A percentile compares a stretch with the other conserved stretches of the same genome.
Evolutionary conservation across 1,140 invertebrate species (phyloP).

Genomic region (Drosophila murphyi): DNA sequence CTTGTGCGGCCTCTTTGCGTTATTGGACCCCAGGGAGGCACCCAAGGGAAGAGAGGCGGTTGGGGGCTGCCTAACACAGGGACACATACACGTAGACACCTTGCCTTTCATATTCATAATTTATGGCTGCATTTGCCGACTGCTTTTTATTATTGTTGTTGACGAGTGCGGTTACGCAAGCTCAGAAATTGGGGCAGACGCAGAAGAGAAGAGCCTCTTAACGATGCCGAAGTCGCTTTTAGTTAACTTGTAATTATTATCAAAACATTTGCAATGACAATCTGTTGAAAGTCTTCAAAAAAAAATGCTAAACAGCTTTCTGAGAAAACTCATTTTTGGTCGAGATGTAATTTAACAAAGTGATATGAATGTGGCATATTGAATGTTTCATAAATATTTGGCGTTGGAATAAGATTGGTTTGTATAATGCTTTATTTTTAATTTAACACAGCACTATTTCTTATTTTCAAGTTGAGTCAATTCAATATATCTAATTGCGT

Average conservation of each 20-base stretch:
- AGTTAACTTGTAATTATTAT: conserved; percentile 48
- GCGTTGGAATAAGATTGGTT: no score
- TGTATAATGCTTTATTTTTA: neutral
- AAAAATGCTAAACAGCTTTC: neutral
- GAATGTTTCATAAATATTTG: no score
- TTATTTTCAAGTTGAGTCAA: no score
- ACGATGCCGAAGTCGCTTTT: conserved; percentile 21
- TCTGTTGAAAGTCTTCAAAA: conserved; percentile 3
- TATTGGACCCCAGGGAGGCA: conserved; percentile 70
- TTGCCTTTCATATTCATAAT: conserved; percentile 77
- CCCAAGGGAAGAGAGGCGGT: neutral
- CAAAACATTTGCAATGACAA: conserved; percentile 52
- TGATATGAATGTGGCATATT: no score
- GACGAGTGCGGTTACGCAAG: conserved; percentile 37
- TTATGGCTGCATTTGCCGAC: conserved; percentile 64
- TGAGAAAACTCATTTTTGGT: neutral
- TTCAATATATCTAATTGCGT: no score
- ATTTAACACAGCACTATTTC: neutral
- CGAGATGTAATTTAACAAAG: no score
- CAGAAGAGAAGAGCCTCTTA: conserved; percentile 1
- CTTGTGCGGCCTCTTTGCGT: conserved; percentile 52
- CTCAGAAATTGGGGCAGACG: conserved; percentile 3
- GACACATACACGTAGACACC: conserved; percentile 55
- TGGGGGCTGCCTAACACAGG: neutral
- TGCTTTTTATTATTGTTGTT: conserved; percentile 45